Conservation (phyloP, 2,797 vertebrate genomes). For the Aulostomus chinensis region DNA sequence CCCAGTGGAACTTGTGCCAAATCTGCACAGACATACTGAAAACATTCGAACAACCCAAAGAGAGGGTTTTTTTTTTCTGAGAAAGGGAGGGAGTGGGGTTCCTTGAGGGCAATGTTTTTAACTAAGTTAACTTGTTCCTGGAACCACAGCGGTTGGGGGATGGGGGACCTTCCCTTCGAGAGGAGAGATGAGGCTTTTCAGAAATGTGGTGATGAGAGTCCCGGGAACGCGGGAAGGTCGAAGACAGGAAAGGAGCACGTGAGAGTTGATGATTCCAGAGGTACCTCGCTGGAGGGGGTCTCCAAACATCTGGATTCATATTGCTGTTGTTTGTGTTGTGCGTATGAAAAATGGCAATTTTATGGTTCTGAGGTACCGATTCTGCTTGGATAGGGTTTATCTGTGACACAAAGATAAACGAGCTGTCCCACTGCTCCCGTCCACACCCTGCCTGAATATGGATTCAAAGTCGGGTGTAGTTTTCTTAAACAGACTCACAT, state of each 20-base stretch:
- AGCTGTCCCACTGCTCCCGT: conserved; percentile 20
- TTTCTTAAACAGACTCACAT: conserved; percentile 32
- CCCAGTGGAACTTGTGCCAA: too few relatives aligned
- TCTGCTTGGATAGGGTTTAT: conserved; percentile 5
- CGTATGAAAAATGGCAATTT: conserved; percentile 12
- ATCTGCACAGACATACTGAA: too few relatives aligned
- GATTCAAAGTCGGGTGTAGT: conserved; percentile 21
- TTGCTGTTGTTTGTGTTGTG: conserved; percentile 16
- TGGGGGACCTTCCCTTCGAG: conserved; percentile 17
- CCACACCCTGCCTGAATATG: conserved; percentile 35
- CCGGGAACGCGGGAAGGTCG: conserved; percentile 28
- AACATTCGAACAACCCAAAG: too few relatives aligned
- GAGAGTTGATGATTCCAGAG: conserved; percentile 34
- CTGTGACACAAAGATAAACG: conserved; percentile 48
- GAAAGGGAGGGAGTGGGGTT: too few relatives aligned
- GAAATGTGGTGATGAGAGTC: conserved; percentile 37
- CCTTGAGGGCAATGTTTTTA: too few relatives aligned
- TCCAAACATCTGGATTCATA: conserved; percentile 36
- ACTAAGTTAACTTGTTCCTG: too few relatives aligned
- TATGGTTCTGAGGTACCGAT: not conserved
- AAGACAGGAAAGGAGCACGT: conserved; percentile 25
- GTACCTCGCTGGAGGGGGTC: conserved; percentile 28
- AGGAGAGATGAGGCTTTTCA: conserved; percentile 45
- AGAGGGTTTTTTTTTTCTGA: too few relatives aligned
- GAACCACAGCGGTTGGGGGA: conserved; percentile 14